phyloP scores from a whole-genome alignment of 2,113 vertebrate species.

The Laterallus jamaicensis region DNA sequence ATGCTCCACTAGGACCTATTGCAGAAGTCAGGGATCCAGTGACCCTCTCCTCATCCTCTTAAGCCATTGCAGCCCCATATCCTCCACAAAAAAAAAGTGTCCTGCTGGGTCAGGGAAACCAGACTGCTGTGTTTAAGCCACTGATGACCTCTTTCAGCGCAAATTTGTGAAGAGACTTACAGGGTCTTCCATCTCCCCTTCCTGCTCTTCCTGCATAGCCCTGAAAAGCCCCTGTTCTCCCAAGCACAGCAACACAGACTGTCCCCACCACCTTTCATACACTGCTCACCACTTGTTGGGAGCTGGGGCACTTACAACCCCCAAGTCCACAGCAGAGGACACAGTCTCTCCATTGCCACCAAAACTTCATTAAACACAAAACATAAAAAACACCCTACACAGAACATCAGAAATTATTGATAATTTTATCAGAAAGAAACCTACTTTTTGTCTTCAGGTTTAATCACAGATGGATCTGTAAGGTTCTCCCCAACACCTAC shows the following conservation, averaged over 20 bases:
- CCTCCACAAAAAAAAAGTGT: neutral
- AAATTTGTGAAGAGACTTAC: neutral
- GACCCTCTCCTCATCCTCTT: neutral
- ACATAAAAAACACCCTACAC: neutral
- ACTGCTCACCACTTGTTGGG: neutral
- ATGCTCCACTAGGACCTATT: neutral
- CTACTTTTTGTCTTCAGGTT: constrained; percentile 89
- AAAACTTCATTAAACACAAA: neutral
- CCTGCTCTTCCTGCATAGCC: neutral
- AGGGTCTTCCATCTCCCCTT: neutral
- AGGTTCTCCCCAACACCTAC: constrained; percentile 92
- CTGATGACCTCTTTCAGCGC: neutral
- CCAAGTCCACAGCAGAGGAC: accelerated
- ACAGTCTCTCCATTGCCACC: neutral
- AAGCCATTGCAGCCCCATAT: neutral
- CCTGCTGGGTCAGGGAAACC: neutral
- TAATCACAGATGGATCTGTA: constrained; percentile 95
- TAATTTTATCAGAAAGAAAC: constrained; percentile 52
- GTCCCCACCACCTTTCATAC: neutral
- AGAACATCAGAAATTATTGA: neutral
- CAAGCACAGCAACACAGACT: neutral
- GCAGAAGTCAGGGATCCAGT: neutral
- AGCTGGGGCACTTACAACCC: neutral
- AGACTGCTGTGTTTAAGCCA: neutral
- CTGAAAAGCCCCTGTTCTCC: neutral